Evolutionary conservation across 1,140 invertebrate species (phyloP), one percentile per base, ranked within the genome.

Genomic region (Melanaphis sacchari): DNA sequence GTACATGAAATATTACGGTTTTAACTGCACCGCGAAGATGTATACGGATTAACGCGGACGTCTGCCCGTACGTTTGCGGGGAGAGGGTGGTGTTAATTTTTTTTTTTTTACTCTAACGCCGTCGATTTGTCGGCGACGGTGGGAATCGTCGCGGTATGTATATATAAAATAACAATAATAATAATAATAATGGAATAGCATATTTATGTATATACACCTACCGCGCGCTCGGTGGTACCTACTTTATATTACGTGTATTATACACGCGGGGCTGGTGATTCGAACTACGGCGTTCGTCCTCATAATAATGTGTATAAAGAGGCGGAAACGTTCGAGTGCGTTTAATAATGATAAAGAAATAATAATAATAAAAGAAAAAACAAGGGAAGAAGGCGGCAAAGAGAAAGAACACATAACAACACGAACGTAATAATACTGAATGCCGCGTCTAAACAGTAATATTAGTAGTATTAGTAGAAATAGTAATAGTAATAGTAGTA

Each of bases 321-420:
- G 93, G 76, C 41, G 66, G 93, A 82, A 88, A 90, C 66, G 88
- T 40, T 41, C 41, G 91, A 92, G 49, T 89, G 91, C 76, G 43
- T 54, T 84, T 84, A 76, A 91, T 84, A 54, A 59, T 22, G 24
- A 90, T 40, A 90, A 82, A 89, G 31, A 66, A 66, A 66, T n/a
- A 76, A 76, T 66, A 66, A 66, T n/a, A 66, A 59, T 26, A 66
- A 46, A 49, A 87, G 66, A 38, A 66, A 52, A 90, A 11, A 59
- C 49, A 22, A 22, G 46, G 54, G 43, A 82, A 89, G 40, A 54
- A 49, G 84, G 93, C 36, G 52, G 49, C 31, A 36, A 88, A 46
- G 9, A 52, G 4, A n/a, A 43, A 38, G 49, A 76, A 82, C 15
- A 38, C 9, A 89, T 11, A 54, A 89, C 46, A 85, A 85, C 31